Base-by-base conservation (phyloP, 2,888 invertebrate species). In the Caenorhabditis uteleia region DNA sequence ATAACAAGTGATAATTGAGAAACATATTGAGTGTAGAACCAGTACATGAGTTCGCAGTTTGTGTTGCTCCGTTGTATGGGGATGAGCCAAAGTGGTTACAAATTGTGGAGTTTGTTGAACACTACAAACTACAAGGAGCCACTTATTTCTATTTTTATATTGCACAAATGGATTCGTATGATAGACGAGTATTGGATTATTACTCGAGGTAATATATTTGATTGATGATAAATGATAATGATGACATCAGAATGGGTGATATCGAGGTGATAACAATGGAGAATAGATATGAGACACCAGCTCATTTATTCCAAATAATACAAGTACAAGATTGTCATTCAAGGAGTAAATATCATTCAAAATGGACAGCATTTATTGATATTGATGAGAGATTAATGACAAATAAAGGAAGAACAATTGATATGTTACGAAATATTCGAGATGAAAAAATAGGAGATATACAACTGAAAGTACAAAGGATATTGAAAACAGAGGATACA, bases 281-380 rank as follows among this genome's bases (percentile, higher is more conserved):
- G 5, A 54, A 60, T 16, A 43, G 45, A 20, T 54, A 34, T 21
- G 49, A 60, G 21, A 7, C 48, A 18, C 60, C 60, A 5, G 45
- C 34, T 39, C 49, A 49, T 8, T 44, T 50, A n/a, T 60, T 45
- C 45, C 60, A 60, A 4, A 21, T 27, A n/a, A 44, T 60, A 5
- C 55, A 55, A 34, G 49, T 55, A 31, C 18, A 18, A 54, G 60
- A 60, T 21, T 60, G 60, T 33, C 60, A 55, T 16, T 40, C 42
- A 2, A 38, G 60, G 2, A 38, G 48, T 18, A 54, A 54, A 34
- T 43, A 44, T 12, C 60, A 60, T 12, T 48, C 60, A 1, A 60
- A 60, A 45, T 60, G 60, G 60, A 43, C 48, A 6, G 49, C 60
- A 7, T 60, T 60, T 18, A 40, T 60, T 21, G 60, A 60, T 45